Base-by-base conservation (phyloP, 1,140 invertebrate species). In the Rhyzopertha dominica region DNA sequence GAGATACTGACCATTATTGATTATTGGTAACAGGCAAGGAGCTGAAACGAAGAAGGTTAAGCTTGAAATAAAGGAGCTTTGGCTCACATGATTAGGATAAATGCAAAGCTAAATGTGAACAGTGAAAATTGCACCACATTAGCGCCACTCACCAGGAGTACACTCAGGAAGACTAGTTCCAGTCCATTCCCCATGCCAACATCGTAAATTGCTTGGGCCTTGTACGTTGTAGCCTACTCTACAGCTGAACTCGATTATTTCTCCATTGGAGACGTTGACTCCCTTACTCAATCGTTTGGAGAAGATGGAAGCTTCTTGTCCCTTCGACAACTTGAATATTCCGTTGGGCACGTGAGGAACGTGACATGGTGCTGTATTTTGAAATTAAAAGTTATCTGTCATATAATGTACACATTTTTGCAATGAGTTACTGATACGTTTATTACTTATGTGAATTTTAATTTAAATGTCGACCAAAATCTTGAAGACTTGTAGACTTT, bases 181-280 rank as follows among this genome's bases (percentile, higher is more conserved):
- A 1, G 82, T 80, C 84, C 85, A 90, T 51, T 86, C 80, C 8
- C 87, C 86, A 54, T 83, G 80, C 72, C 79, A 85, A 57, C 87
- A 90, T 18, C 78, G 72, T 10, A 89, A 67, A 54, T 80, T 79
- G 8, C 77, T 79, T 0, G 82, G 74, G 1, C 85, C 85, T 65
- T 81, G 75, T 0, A 81, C 69, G 44, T 80, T 78, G 58, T 80
- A 84, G 5, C 83, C 82, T 45, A 74, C 73, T 54, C 74, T 70
- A 65, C 83, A 86, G 12, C 75, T 74, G 47, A 84, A 77, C 38
- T 80, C 74, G 1, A 84, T 73, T 2, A 77, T 73, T 58, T 82
- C 74, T 24, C 75, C 76, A 53, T 82, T 80, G 9, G 68, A 63
- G 1, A 84, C 69, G 1, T 75, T 72, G n/a, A 74, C 67, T 1